Percentiles rank a stretch among this genome's conserved stretches.
Conservation (phyloP, 2,113 vertebrate genomes). For the Cephalopholis sonnerati region DNA sequence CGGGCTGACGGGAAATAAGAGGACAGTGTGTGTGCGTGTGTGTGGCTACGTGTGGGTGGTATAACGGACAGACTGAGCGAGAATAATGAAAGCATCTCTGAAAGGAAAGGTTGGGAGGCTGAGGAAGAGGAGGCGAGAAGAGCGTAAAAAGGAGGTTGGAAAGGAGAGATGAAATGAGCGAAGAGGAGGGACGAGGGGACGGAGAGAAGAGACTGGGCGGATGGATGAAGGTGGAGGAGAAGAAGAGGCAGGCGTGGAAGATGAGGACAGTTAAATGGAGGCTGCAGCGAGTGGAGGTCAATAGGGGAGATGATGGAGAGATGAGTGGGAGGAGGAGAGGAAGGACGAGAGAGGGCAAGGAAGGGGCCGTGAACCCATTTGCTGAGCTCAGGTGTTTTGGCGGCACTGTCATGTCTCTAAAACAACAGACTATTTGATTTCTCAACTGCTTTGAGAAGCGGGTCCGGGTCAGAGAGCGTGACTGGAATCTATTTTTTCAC, state of each 20-base stretch:
- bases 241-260: slow-evolving; percentile 9
- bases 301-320: slow-evolving; percentile 54
- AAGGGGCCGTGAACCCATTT: slow-evolving; percentile 54
- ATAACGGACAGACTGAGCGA: slow-evolving; percentile 41
- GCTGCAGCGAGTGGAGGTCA: slow-evolving; percentile 57
- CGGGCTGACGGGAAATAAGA: slow-evolving; percentile 65
- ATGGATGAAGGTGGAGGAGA: slow-evolving; percentile 6
- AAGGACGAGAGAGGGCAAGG: slow-evolving; percentile 36
- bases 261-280: slow-evolving; percentile 35
- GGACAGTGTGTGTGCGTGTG: slow-evolving; percentile 38
- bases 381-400: slow-evolving; percentile 73
- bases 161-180: slow-evolving; percentile 2
- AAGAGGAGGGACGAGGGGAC: slow-evolving; percentile 5
- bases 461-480: slow-evolving; percentile 29
- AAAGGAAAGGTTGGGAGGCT: slow-evolving; percentile 41
- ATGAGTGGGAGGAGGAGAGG: slow-evolving; percentile 41
- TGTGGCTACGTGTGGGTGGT: slow-evolving; percentile 25
- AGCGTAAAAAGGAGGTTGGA: background rate
- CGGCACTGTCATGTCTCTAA: slow-evolving; percentile 62
- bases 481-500: slow-evolving; percentile 39
- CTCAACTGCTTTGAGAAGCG: slow-evolving; percentile 20
- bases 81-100: slow-evolving; percentile 56
- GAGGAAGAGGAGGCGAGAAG: slow-evolving; percentile 36
- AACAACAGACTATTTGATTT: slow-evolving; percentile 71
- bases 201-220: slow-evolving; percentile 16